Base-by-base conservation (phyloP, 1,140 invertebrate species). In the Pinna nobilis region DNA sequence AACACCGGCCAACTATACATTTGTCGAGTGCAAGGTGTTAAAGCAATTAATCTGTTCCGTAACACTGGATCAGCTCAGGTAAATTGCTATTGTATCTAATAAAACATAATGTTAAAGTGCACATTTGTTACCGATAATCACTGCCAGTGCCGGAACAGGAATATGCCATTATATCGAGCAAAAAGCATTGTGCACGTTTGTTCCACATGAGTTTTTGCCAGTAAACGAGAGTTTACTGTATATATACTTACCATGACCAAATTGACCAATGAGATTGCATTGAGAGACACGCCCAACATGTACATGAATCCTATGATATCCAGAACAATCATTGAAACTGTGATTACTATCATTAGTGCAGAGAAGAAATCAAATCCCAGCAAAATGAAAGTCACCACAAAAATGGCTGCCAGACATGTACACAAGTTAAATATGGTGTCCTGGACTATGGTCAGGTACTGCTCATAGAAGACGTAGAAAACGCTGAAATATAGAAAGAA, bases 381-480 rank as follows among this genome's bases (percentile, higher is more conserved):
- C 1, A 98, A 88, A 15, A 98, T 28, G 53, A 96, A 92, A 0
- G 95, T 94, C 0, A 96, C 93, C 0, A 94, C 66, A 76, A 97
- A 94, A 28, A 98, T 94, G 20, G 94, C 93, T 4, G 91, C 78
- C 15, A 96, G 81, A 33, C 96, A 96, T 60, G 94, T 91, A 0
- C 90, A 90, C n/a, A 98, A 84, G 57, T 95, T 95, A n/a, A 87
- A 83, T 20, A 95, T 76, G 0, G 94, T 92, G 80, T 97, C 95
- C 2, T 85, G 55, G 92, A 95, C 96, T 73, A 98, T 96, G 0
- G 93, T 95, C 51, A 97, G 88, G 88, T 98, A 99, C 88, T 98
- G 97, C 83, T 98, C 97, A 79, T 96, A 99, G 85, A 92, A 99
- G 0, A 98, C 95, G 84, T 98, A 98, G 88, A 97, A 97, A 0